Evolutionary conservation across 2,888 invertebrate genomes (phyloP), one percentile per base, ranked within the genome.

Genomic region (Frankliniella intonsa): DNA sequence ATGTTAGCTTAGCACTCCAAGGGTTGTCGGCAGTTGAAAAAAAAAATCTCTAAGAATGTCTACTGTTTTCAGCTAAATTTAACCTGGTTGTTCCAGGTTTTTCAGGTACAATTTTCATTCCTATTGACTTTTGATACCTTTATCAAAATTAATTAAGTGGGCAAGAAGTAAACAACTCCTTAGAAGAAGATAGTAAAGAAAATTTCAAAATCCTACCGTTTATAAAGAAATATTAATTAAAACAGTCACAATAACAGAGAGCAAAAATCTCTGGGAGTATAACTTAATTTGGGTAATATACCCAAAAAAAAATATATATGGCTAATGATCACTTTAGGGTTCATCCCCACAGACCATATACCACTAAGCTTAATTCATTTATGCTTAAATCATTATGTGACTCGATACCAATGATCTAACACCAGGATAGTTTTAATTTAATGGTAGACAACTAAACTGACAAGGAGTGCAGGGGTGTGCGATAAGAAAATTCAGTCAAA

Each of bases 51-150:
- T 76, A 76, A 76, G 69, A 76, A 76, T 76, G 69, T 76, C 69
- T 76, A 76, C 69, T 76, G 22, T 22, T 76, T 76, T 76, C 69
- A 76, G 25, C 69, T 76, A 76, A 76, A 76, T 25, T 11, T 76
- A 12, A n/a, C 69, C 69, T 76, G 69, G 69, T 12, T 25, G 25
- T 25, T 25, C 69, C n/a, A 76, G 69, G 69, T 76, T 25, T 55
- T 76, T 76, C 69, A 76, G 69, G 69, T 76, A 76, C 69, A 76
- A 76, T 25, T 76, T 76, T 76, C 69, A 76, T 76, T 76, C 69
- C 69, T 76, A 76, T 76, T 76, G 69, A 76, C 69, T 76, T 76
- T 76, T 76, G 69, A 76, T 76, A 76, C 22, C 69, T 25, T 76
- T 22, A 76, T 76, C 69, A 76, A 76, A 76, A 76, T 25, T 76